phyloP scores from a whole-genome alignment of 2,113 vertebrate species.

The Pao palembangensis region DNA sequence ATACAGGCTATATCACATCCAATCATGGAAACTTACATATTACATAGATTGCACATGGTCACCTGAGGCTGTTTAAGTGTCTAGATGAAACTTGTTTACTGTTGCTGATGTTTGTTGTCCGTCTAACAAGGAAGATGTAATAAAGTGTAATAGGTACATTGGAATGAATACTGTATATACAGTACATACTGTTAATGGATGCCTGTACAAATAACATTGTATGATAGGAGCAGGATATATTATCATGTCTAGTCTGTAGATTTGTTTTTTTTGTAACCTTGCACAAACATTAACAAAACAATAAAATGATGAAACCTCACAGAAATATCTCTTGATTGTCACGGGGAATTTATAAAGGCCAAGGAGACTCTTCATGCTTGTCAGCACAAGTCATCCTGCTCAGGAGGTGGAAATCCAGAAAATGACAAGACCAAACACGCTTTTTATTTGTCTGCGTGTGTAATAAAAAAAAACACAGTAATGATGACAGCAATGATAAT shows the following conservation, averaged over 20 bases:
- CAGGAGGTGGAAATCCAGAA: no score
- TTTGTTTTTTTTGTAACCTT: slow-evolving; percentile 64
- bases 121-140: slow-evolving; percentile 52
- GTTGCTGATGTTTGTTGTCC: slow-evolving; percentile 52
- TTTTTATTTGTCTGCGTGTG: no score
- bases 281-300: slow-evolving; percentile 69
- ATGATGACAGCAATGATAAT: neutral
- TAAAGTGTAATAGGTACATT: slow-evolving; percentile 59
- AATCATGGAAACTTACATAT: slow-evolving; percentile 38
- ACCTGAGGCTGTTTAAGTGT: slow-evolving; percentile 30
- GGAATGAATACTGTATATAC: slow-evolving; percentile 38
- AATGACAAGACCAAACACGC: no score
- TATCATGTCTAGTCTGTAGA: slow-evolving; percentile 69
- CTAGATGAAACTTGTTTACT: slow-evolving; percentile 53
- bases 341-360: neutral
- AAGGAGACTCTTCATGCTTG: neutral
- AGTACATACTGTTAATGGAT: slow-evolving; percentile 56
- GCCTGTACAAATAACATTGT: slow-evolving; percentile 70
- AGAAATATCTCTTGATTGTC: neutral
- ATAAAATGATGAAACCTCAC: slow-evolving; percentile 54
- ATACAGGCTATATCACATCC: slow-evolving; percentile 48
- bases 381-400: no score
- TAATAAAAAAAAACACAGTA: no score
- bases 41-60: slow-evolving; percentile 39
- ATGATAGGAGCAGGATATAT: slow-evolving; percentile 71